These are phyloP conservation scores for Epizoanthus scotinus DNA, from an alignment of 92 coral and sea anemone species.

Conservation along the genomic window DNA sequence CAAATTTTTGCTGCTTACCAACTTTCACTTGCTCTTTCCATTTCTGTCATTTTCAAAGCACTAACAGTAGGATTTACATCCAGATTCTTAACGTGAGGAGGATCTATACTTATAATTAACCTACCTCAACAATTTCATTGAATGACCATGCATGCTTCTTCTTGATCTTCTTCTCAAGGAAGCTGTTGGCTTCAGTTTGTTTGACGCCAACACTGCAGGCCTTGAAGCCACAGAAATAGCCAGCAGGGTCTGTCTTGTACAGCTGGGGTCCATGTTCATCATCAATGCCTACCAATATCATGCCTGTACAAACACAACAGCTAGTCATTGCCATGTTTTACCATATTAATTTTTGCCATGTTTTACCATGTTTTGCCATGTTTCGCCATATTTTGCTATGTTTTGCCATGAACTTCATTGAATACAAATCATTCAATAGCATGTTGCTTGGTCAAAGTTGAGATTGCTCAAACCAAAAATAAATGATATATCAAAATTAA, in stretches of 20 bases:
- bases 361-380: not conserved
- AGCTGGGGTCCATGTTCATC: constrained; percentile 96
- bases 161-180: constrained; percentile 96
- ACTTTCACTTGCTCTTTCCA: no score
- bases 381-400: no score
- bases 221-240: constrained; percentile 97
- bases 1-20: no score
- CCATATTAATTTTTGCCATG: no score
- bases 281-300: constrained; percentile 95
- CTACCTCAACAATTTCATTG: constrained; percentile 92
- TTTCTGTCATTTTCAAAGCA: no score
- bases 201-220: constrained; percentile 96
- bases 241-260: constrained; percentile 98
- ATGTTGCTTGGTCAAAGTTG: no score
- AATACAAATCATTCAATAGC: no score
- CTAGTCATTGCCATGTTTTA: not conserved
- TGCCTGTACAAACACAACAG: constrained; percentile 55
- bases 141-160: constrained; percentile 97
- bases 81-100: no score
- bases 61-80: no score
- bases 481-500: no score
- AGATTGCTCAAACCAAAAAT: no score
- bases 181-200: constrained; percentile 99
- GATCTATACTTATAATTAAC: not conserved
- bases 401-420: not conserved